phyloP scores from a whole-genome alignment of 2,888 invertebrate genomes.

The Philhelius pedissequus region DNA sequence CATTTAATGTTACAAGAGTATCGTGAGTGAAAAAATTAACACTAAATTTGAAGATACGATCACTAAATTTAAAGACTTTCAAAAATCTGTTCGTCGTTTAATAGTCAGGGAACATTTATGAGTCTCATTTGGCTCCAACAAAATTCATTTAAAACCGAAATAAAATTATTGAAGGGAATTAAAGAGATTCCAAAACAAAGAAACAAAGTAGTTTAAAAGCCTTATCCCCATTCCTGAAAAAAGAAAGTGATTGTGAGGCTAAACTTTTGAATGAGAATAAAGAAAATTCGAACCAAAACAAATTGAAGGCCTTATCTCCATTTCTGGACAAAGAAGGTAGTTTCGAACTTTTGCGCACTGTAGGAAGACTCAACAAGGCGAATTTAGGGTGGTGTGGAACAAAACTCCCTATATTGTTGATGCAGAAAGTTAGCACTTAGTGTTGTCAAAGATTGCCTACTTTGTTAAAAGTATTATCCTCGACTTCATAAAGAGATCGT shows the following conservation, averaged over 20 bases:
- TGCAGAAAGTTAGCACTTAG: neutral
- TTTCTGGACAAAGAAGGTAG: too few species aligned
- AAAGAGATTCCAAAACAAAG: neutral
- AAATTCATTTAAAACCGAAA: neutral
- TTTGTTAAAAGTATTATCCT: neutral
- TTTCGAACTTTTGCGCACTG: too few species aligned
- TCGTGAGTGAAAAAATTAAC: neutral
- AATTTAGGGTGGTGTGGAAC: too few species aligned
- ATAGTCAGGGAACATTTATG: neutral
- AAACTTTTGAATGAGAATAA: too few species aligned
- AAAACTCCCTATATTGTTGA: too few species aligned
- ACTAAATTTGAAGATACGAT: too few species aligned
- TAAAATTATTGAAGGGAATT: neutral
- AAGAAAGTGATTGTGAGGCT: neutral
- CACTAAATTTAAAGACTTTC: too few species aligned
- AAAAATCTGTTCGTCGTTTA: neutral
- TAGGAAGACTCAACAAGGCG: too few species aligned
- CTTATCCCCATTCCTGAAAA: neutral
- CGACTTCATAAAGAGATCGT: neutral
- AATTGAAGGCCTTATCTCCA: too few species aligned
- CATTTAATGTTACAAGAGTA: neutral
- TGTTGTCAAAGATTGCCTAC: neutral
- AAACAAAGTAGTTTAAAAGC: neutral
- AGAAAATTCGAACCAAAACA: too few species aligned
- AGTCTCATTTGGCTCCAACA: neutral